Conservation (phyloP, 2,113 vertebrate species). For the Scytalopus superciliaris region DNA sequence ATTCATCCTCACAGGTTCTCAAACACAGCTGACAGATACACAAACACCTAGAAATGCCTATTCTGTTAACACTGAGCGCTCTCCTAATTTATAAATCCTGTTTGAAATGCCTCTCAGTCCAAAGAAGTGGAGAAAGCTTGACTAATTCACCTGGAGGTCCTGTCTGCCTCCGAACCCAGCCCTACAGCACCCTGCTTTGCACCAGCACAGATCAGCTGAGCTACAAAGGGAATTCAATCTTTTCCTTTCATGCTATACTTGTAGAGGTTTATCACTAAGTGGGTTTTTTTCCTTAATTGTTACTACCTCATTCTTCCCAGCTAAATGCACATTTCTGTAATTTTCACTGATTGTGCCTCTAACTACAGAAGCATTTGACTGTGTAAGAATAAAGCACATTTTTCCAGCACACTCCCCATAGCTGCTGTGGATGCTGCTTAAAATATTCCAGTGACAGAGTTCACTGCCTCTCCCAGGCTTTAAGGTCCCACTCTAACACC, state of each 20-base stretch:
- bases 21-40: background rate
- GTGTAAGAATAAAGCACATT: background rate
- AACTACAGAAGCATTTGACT: background rate
- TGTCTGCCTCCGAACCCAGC: background rate
- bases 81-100: background rate
- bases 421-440: background rate
- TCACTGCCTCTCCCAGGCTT: background rate
- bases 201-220: background rate
- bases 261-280: background rate
- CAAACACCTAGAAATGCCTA: background rate
- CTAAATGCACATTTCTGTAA: background rate
- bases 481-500: background rate
- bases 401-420: background rate
- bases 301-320: background rate
- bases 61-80: background rate
- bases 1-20: background rate
- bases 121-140: background rate
- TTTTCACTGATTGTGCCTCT: background rate
- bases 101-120: background rate
- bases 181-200: background rate
- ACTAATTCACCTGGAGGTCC: background rate
- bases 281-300: background rate
- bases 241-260: background rate
- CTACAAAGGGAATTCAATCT: background rate
- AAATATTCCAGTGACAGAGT: background rate